Conservation (phyloP, 2,888 invertebrate species). For the Blera fallax region DNA sequence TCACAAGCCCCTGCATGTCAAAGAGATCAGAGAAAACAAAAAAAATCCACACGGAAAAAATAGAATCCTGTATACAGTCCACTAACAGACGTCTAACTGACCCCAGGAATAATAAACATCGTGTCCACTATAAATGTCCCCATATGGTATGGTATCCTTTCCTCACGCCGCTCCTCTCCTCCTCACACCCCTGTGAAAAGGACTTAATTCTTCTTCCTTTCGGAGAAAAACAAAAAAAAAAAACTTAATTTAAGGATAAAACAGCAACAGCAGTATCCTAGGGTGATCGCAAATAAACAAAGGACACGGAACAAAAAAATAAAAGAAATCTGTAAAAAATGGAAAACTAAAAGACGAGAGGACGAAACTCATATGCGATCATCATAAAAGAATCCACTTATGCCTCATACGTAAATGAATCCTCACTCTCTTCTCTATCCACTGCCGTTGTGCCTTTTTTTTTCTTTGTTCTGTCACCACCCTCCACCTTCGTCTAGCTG, state of each 20-base stretch:
- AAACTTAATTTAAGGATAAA: conserved; percentile 1
- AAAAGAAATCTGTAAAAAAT: not conserved
- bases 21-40: not conserved
- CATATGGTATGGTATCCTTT: not conserved
- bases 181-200: not conserved
- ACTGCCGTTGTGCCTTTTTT: conserved; percentile 7
- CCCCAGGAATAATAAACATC: conserved; percentile 48
- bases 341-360: conserved; percentile 23
- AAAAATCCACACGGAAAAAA: not conserved
- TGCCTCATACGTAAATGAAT: conserved; percentile 26
- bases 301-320: not conserved
- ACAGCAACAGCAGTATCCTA: conserved; percentile 5
- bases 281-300: conserved; percentile 34
- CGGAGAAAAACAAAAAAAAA: not conserved
- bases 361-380: conserved; percentile 43
- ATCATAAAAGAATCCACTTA: conserved; percentile 56
- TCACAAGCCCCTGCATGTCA: conserved; percentile 3
- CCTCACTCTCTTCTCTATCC: not conserved
- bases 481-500: not conserved
- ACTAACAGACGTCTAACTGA: conserved; percentile 40
- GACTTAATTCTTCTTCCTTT: conserved; percentile 21
- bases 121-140: conserved; percentile 8
- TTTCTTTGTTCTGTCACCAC: not conserved
- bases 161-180: not conserved
- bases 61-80: conserved; percentile 12